These are phyloP conservation scores for Pandion haliaetus DNA, from an alignment of 2,113 vertebrate genomes.

Conservation along the genomic window DNA sequence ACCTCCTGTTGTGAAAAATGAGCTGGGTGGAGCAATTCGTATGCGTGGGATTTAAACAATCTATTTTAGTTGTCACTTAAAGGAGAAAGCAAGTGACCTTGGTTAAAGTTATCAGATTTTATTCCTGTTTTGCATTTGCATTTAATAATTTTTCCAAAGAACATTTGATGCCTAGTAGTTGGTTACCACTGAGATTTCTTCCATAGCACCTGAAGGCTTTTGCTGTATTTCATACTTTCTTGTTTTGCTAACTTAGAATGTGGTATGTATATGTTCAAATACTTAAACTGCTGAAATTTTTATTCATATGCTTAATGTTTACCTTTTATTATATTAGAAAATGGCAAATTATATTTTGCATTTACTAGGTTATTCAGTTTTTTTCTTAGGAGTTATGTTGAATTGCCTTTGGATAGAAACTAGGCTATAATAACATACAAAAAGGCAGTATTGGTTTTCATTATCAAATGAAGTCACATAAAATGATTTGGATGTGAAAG, in stretches of 20 bases:
- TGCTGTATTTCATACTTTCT: not conserved
- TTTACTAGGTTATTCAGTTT: not conserved
- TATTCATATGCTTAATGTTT: not conserved
- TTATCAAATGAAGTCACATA: not conserved
- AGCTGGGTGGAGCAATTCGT: not conserved
- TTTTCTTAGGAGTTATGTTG: not conserved
- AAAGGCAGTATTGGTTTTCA: not conserved
- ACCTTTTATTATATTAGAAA: not conserved
- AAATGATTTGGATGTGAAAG: not conserved
- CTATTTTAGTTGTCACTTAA: not conserved
- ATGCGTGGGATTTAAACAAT: not conserved
- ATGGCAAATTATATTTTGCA: not conserved
- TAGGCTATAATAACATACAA: not conserved
- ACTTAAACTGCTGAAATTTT: not conserved
- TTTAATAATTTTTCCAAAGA: not conserved
- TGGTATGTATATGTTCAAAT: not conserved
- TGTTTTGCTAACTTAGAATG: not conserved
- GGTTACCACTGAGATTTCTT: not conserved
- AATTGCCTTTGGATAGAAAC: not conserved
- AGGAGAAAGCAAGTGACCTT: not conserved
- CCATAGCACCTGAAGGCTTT: not conserved
- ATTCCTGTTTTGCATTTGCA: not conserved
- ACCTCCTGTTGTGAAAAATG: not conserved
- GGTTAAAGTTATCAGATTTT: not conserved
- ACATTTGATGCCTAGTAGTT: not conserved